phyloP scores from a whole-genome alignment of 2,113 vertebrate genomes.

The Eolophus roseicapilla region DNA sequence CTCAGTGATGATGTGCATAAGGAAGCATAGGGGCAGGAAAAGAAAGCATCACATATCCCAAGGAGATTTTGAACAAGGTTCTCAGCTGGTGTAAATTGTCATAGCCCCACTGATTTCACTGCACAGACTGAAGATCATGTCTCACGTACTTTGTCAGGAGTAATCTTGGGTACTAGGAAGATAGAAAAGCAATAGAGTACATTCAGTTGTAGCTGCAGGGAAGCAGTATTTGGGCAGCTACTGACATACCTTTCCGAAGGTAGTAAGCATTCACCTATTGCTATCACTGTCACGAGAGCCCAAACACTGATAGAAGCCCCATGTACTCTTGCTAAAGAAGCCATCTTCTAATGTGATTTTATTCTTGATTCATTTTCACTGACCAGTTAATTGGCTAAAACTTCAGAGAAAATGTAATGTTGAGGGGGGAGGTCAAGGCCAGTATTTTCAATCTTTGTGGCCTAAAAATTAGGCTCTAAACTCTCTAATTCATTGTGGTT shows the following conservation, averaged over 20 bases:
- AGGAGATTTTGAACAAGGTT: not conserved
- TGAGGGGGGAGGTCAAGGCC: not conserved
- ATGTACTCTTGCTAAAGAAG: not conserved
- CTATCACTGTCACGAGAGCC: not conserved
- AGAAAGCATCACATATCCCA: rapidly evolving
- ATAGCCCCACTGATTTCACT: not conserved
- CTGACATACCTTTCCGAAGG: not conserved
- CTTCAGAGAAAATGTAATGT: not conserved
- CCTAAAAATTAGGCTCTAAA: not conserved
- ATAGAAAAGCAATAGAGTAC: not conserved
- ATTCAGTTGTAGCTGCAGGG: not conserved
- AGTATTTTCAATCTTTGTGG: not conserved
- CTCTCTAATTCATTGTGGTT: not conserved
- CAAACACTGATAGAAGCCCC: not conserved
- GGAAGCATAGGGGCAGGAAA: not conserved
- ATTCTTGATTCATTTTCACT: not conserved
- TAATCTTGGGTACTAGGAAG: not conserved
- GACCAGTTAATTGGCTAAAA: not conserved
- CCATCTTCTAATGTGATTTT: not conserved
- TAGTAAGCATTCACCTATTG: not conserved
- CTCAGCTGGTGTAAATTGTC: not conserved
- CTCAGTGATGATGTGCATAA: not conserved
- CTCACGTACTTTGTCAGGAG: not conserved
- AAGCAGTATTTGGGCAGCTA: not conserved
- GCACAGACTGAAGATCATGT: not conserved